Evolutionary conservation across 1,140 invertebrate genomes (phyloP), one percentile per base, ranked within the genome.

Genomic region (Sipha flava): DNA sequence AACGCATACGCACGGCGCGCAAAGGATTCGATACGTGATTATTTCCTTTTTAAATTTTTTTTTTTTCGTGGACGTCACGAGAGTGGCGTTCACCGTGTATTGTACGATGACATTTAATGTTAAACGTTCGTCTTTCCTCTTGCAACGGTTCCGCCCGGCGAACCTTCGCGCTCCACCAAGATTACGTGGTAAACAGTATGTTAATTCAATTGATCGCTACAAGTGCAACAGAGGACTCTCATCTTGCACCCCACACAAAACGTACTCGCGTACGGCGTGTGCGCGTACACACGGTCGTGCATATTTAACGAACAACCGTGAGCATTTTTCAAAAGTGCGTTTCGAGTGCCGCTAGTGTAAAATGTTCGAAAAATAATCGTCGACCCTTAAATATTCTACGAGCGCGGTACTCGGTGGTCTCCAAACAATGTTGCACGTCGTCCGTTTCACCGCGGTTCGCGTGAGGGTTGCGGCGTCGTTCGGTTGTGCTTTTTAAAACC

Each of bases 301-400:
- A 70, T 70, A 70, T 70, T 70, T 70, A 70, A 70, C 66, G 26
- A 70, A 70, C 40, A 70, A 7, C 16, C 26, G 23, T 64, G 43
- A 47, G 66, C 66, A 31, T 70, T 70, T 66, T 70, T 70, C 29
- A 66, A 62, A 68, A 70, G 66, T n/a, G n/a, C 7, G 66, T 70
- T 70, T 70, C 66, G 3, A 70, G 66, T 70, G 43, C 12, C 18
- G 18, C 26, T 23, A n/a, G 40, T 70, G 29, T n/a, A 47, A 47
- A 70, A 47, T n/a, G 16, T 70, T 47, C 47, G 66, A 47, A 47
- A 70, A 70, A 70, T 70, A 70, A 70, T 70, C 14, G 66, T 47
- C 43, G 6, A 47, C 66, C 66, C 66, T 70, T n/a, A 10, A 47
- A 45, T 45, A 29, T 47, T 70, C 47, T 23, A 70, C 66, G 16